phyloP scores from a whole-genome alignment of 2,888 invertebrate genomes.

The Carpatolechia fugitivella region DNA sequence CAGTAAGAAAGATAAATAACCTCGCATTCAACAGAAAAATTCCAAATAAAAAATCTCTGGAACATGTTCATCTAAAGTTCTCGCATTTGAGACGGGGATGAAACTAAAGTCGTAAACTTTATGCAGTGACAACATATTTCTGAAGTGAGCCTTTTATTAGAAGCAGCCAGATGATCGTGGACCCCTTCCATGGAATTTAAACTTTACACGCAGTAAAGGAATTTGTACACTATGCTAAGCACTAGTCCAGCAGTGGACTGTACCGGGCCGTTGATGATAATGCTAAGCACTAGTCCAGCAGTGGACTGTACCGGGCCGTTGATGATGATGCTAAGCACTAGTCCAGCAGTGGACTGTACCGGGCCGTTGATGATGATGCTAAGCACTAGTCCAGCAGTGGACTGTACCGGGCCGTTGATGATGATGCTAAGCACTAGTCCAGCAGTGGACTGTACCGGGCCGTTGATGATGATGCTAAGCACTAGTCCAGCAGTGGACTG shows the following conservation, averaged over 20 bases:
- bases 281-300: too few relatives aligned
- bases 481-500: too few relatives aligned
- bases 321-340: too few relatives aligned
- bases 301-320: too few relatives aligned
- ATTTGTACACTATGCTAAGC: background rate
- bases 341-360: too few relatives aligned
- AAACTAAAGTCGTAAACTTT: constrained; percentile 74
- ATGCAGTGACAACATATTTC: constrained; percentile 77
- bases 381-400: too few relatives aligned
- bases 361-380: too few relatives aligned
- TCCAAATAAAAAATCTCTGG: constrained; percentile 31
- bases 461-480: too few relatives aligned
- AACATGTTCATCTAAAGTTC: constrained; percentile 49
- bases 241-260: background rate
- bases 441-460: too few relatives aligned
- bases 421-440: too few relatives aligned
- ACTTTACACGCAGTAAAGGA: constrained; percentile 33
- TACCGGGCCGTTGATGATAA: too few relatives aligned
- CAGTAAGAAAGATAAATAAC: background rate
- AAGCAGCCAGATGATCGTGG: constrained; percentile 64
- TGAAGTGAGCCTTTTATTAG: constrained; percentile 69
- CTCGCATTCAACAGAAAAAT: background rate
- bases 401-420: too few relatives aligned
- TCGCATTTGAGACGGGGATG: constrained; percentile 49
- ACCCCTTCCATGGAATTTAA: constrained; percentile 49